Evolutionary conservation across 2,888 invertebrate species (phyloP).

Genomic region (Calliphora vomitoria): DNA sequence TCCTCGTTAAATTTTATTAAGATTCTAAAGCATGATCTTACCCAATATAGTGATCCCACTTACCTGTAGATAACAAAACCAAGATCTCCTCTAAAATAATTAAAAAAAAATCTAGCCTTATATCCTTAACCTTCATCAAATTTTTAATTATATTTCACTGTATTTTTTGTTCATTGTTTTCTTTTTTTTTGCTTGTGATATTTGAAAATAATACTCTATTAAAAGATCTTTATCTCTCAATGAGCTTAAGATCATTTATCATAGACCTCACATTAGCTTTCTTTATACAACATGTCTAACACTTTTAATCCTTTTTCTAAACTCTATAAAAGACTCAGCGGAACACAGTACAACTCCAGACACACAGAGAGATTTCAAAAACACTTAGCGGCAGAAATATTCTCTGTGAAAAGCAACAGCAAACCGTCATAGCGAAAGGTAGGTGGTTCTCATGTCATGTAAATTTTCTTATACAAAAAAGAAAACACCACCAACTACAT

Average conservation of each 20-base stretch:
- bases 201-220: slow-evolving; percentile 63
- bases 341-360: neutral
- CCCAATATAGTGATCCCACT: slow-evolving; percentile 16
- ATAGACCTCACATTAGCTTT: slow-evolving; percentile 69
- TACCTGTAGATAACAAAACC: neutral
- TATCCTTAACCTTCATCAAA: slow-evolving; percentile 47
- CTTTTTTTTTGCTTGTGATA: too few relatives aligned
- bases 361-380: neutral
- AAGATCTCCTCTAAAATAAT: neutral
- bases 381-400: slow-evolving; percentile 25
- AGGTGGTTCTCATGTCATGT: slow-evolving; percentile 70
- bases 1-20: neutral
- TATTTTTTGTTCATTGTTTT: slow-evolving; percentile 1
- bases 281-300: slow-evolving; percentile 59
- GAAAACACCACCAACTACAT: neutral
- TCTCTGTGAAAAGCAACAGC: slow-evolving; percentile 30
- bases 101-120: neutral
- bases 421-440: slow-evolving; percentile 50
- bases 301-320: slow-evolving; percentile 60
- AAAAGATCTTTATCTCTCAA: slow-evolving; percentile 64
- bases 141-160: slow-evolving; percentile 55
- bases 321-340: neutral
- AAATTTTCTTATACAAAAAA: slow-evolving; percentile 54
- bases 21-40: neutral
- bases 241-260: slow-evolving; percentile 66